Evolutionary conservation across 2,113 vertebrate genomes (phyloP).

Genomic region (Thunnus thynnus): DNA sequence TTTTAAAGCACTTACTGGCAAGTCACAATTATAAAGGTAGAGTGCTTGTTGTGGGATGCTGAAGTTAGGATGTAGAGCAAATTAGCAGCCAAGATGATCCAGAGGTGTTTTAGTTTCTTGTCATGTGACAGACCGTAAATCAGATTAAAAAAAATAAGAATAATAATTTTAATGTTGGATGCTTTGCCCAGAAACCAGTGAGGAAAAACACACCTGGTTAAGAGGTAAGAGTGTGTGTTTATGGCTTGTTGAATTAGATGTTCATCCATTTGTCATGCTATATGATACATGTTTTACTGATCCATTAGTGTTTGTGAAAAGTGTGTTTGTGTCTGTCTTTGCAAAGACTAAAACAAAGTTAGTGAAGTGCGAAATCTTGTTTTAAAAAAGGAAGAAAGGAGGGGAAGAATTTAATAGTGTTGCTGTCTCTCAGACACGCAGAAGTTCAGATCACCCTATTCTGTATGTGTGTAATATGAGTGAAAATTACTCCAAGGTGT

Average conservation of each 20-base stretch:
- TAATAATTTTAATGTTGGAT: slow-evolving; percentile 4
- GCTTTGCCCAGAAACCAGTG: background rate
- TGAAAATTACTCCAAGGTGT: too few species aligned
- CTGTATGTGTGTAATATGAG: too few species aligned
- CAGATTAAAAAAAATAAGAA: background rate
- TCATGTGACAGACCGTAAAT: background rate
- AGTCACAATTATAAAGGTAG: background rate
- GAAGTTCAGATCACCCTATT: background rate
- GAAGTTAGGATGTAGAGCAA: background rate
- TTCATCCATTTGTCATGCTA: background rate
- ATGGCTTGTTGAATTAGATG: background rate
- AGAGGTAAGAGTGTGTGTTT: background rate
- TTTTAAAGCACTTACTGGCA: slow-evolving; percentile 13
- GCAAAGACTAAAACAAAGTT: slow-evolving; percentile 18
- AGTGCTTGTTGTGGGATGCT: background rate
- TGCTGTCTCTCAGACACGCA: background rate
- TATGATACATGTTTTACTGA: background rate
- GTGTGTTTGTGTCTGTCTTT: slow-evolving; percentile 1
- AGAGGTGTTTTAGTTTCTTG: background rate
- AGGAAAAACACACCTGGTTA: background rate
- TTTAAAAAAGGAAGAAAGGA: slow-evolving; percentile 10
- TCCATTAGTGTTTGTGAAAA: background rate
- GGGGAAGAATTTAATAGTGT: background rate
- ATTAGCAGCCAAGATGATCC: slow-evolving; percentile 2
- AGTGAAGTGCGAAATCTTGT: slow-evolving; percentile 22